Base-by-base conservation (phyloP, 2,888 invertebrate species). In the Antheraea yamamai region DNA sequence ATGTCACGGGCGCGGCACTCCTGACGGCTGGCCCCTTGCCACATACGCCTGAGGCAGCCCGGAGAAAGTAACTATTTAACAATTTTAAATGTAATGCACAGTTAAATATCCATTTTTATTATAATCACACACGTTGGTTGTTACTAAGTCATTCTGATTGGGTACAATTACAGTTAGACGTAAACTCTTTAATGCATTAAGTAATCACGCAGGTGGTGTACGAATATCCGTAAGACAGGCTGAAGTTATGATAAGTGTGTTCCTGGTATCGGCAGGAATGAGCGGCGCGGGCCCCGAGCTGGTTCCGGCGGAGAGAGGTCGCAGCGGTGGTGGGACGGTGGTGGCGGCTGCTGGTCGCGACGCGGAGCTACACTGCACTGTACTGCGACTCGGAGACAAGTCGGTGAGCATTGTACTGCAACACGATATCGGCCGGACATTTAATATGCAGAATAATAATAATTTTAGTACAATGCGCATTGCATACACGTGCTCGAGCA, bases 361-460 rank as follows among this genome's bases (percentile, higher is more conserved):
- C 77, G 91, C 84, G 75, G 81, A 83, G 77, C 88, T 94, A 72
- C 81, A 87, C 78, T 93, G 93, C 84, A 81, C 85, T 68, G 90
- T 93, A 79, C 82, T 84, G 75, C 81, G 80, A 1, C 88, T 91
- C 39, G 88, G 82, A 0, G 92, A 91, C 78, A 86, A 90, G 78
- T 83, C 89, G 81, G 93, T 93, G 61, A 83, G 88, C 83, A 75
- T 18, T 16, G 23, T 12, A 47, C 47, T 47, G 12, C 12, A 12
- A 47, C 2, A 12, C 12, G 12, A 12, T 7, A 47, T 8, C 47
- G 47, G 2, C 12, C 47, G 12, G 10, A 7, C 6, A 39, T 0
- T 39, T 39, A 39, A 0, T 39, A 39, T 39, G 6, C 35, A 39
- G 35, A 4, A 39, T 39, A 39, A 39, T 39, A 39, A 39, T 39